These are phyloP conservation scores for Sarcophaga caerulescens DNA, from an alignment of 2,888 invertebrate species.

Conservation along the genomic window DNA sequence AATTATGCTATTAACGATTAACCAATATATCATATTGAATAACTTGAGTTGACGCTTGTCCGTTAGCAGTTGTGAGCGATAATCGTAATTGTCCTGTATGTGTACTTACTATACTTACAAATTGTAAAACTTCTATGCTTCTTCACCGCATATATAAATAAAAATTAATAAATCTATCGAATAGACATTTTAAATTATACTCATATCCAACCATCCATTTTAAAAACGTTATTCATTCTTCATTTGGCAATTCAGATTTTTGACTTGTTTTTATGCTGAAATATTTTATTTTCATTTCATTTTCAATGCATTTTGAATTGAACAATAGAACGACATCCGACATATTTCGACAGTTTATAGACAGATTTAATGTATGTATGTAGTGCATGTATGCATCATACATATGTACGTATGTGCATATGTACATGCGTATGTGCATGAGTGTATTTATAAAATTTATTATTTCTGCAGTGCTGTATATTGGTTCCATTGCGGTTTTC, in stretches of 20 bases:
- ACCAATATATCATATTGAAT: too few species aligned
- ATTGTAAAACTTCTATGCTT: too few species aligned
- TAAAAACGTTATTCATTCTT: background rate
- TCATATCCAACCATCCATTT: background rate
- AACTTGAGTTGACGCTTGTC: too few species aligned
- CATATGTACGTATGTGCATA: background rate
- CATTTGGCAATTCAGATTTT: background rate
- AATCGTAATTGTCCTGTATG: too few species aligned
- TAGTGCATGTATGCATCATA: background rate
- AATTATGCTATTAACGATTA: too few species aligned
- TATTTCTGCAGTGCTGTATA: conserved; percentile 18
- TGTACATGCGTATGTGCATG: background rate
- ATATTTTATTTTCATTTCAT: background rate
- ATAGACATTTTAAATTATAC: background rate
- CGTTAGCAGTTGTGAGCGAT: too few species aligned
- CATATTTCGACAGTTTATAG: background rate
- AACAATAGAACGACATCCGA: background rate
- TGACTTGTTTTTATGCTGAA: background rate
- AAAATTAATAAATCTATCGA: background rate
- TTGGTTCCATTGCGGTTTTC: conserved; percentile 29
- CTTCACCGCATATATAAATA: background rate
- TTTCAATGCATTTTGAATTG: too few species aligned
- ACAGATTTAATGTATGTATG: background rate
- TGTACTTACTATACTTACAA: too few species aligned
- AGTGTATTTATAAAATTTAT: background rate